Evolutionary conservation across 2,888 invertebrate species (phyloP), one percentile per base, ranked within the genome.

Genomic region (Stenodera caucasica): DNA sequence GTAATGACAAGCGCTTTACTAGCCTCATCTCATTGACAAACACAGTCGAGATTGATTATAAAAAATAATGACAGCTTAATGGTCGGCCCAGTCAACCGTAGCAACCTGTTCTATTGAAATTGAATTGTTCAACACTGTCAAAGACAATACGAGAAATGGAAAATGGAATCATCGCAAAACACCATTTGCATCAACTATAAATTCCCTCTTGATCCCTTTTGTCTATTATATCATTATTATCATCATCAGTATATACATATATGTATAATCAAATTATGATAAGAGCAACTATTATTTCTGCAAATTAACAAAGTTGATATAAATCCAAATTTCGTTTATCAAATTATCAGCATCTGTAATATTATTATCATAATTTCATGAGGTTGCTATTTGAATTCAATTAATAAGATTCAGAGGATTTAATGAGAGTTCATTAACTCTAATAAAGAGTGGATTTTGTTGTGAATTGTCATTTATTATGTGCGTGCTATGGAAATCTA

Each of bases 71-170:
- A 23, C 45, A 45, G n/a, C n/a, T 45, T 23, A 23, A 45, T 45
- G 21, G 21, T 23, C 12, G 12, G 5, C 6, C 21, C 11, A 23
- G 40, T 32, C 21, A 45, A 53, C 23, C 29, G 11, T 32, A 53
- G 30, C 53, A 51, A 51, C 15, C 14, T 21, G 18, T 53, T 53
- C 35, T 33, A 53, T 53, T 15, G 53, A 53, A 53, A 53, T 53
- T 29, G 33, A 18, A 53, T 53, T 53, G 35, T 15, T 52, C 29
- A n/a, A 32, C 45, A 45, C 52, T 33, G 52, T 32, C 52, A 32
- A 53, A 53, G 53, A 29, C 15, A 53, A 53, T 30, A 21, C 21
- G 18, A 23, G 30, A 33, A 32, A 33, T 3, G n/a, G 12, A 23
- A 45, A 23, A 45, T 23, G 6, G 23, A 45, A 21, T 45, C n/a